Conservation (phyloP, 2,888 invertebrate genomes). For the Leptopilina myrica region DNA sequence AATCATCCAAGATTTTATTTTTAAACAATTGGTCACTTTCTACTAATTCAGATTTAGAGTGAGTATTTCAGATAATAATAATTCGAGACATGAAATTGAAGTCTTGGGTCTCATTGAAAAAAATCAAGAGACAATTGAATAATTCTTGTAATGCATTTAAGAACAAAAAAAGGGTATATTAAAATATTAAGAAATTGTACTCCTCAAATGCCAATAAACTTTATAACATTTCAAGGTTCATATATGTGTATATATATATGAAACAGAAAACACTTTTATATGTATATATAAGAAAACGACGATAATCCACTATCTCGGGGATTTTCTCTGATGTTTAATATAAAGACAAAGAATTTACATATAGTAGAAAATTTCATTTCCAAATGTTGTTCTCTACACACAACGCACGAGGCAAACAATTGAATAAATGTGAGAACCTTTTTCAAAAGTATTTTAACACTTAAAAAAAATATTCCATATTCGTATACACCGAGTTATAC, state of each 20-base stretch:
- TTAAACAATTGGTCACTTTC: no score
- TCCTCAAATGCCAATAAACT: constrained; percentile 2
- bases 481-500: no score
- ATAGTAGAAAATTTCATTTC: neutral
- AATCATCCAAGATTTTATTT: no score
- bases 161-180: neutral
- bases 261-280: neutral
- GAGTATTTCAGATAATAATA: no score
- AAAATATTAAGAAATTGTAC: constrained; percentile 6
- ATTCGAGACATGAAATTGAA: no score
- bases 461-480: no score
- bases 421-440: no score
- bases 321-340: neutral
- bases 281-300: neutral
- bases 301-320: constrained; percentile 4
- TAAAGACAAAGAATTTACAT: neutral
- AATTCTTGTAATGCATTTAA: neutral
- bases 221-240: neutral
- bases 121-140: neutral
- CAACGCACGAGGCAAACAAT: no score
- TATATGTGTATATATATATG: neutral
- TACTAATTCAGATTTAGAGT: no score
- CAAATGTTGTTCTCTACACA: neutral
- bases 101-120: neutral
- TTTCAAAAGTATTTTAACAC: no score